Evolutionary conservation across 2,888 invertebrate genomes (phyloP).

Genomic region (Andrena marginata): DNA sequence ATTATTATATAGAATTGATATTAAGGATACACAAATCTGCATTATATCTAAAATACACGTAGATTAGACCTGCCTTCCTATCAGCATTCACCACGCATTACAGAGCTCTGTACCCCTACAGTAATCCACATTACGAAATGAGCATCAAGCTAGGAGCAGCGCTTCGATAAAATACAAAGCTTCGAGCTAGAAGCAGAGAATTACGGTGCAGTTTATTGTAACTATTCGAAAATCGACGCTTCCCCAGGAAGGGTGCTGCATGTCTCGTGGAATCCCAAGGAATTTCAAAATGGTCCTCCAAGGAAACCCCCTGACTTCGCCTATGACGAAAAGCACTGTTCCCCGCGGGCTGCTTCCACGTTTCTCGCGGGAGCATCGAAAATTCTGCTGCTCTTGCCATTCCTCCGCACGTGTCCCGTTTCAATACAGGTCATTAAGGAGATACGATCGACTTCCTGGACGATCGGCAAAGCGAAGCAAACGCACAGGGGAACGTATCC

Average conservation of each 20-base stretch:
- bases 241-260: background rate
- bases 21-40: too few relatives aligned
- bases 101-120: too few relatives aligned
- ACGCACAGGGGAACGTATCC: conserved; percentile 1
- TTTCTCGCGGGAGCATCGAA: background rate
- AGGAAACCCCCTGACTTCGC: background rate
- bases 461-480: conserved; percentile 5
- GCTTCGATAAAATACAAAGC: background rate
- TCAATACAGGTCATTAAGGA: conserved; percentile 34
- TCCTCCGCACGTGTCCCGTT: conserved; percentile 7
- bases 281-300: background rate
- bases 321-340: background rate
- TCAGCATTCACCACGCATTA: too few relatives aligned
- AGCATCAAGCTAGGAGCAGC: background rate
- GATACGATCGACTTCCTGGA: conserved; percentile 40
- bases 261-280: background rate
- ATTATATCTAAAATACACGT: too few relatives aligned
- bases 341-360: background rate
- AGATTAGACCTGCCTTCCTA: too few relatives aligned
- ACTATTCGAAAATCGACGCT: background rate
- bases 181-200: conserved; percentile 1
- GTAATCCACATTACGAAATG: too few relatives aligned
- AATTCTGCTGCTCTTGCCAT: background rate
- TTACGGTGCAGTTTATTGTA: background rate
- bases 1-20: too few relatives aligned